Conservation (phyloP, 1,140 invertebrate species). For the Neocloeon triangulifer region DNA sequence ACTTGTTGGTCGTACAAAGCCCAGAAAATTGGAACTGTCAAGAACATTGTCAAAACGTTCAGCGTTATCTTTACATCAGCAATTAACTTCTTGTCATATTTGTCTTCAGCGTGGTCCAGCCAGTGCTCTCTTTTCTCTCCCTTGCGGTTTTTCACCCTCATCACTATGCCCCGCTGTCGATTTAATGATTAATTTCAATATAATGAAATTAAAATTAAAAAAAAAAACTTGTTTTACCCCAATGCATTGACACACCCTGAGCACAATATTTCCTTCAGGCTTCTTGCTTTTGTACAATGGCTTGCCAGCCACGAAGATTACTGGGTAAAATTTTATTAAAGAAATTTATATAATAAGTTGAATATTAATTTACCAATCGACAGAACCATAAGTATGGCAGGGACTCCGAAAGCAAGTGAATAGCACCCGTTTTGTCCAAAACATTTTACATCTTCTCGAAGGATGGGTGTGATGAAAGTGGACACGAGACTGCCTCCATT, state of each 20-base stretch:
- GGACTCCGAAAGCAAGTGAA: slow-evolving; percentile 55
- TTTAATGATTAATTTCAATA: too few species aligned
- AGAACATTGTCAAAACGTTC: slow-evolving; percentile 47
- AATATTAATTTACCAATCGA: slow-evolving; percentile 34
- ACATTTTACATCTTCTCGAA: slow-evolving; percentile 42
- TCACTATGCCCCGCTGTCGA: neutral
- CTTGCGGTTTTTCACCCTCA: too few species aligned
- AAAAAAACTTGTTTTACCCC: too few species aligned
- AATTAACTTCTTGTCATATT: slow-evolving; percentile 40
- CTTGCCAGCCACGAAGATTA: slow-evolving; percentile 60
- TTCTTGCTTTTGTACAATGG: slow-evolving; percentile 49
- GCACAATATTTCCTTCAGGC: slow-evolving; percentile 62
- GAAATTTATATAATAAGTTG: too few species aligned
- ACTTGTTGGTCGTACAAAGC: slow-evolving; percentile 66
- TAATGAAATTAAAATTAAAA: too few species aligned
- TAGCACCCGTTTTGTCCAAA: slow-evolving; percentile 52
- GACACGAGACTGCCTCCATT: slow-evolving; percentile 54
- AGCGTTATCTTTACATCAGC: slow-evolving; percentile 51
- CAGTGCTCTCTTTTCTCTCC: slow-evolving; percentile 34
- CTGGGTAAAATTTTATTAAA: slow-evolving; percentile 38
- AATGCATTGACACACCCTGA: slow-evolving; percentile 36
- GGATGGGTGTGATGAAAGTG: slow-evolving; percentile 45
- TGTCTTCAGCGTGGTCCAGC: slow-evolving; percentile 52
- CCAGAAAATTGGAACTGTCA: slow-evolving; percentile 79
- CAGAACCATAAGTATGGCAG: slow-evolving; percentile 38